Percentiles rank a stretch among this genome's conserved stretches.
Conservation (phyloP, 2,797 vertebrate species). For the Arctocebus calabarensis region DNA sequence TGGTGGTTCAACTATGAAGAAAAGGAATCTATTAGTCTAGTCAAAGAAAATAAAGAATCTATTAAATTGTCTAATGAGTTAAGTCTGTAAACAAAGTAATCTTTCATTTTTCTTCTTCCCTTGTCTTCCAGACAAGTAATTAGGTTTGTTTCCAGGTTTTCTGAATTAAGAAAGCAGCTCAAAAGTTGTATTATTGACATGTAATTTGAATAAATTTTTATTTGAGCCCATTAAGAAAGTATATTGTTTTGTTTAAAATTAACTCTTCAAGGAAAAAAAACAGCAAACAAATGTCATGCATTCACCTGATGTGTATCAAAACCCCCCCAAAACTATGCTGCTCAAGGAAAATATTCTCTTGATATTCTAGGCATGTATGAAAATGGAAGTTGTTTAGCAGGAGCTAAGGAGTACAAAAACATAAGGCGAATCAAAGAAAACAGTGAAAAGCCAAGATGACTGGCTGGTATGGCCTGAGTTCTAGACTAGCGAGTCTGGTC, state of each 20-base stretch:
- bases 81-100: background rate
- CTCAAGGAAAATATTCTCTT: background rate
- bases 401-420: background rate
- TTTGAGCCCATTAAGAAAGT: background rate
- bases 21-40: conserved; percentile 32
- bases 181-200: background rate
- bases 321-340: background rate
- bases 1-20: background rate
- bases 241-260: background rate
- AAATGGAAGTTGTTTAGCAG: background rate
- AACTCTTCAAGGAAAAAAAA: conserved; percentile 3
- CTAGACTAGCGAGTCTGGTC: background rate
- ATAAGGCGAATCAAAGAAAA: background rate
- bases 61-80: background rate
- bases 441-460: background rate
- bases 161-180: background rate
- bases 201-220: background rate
- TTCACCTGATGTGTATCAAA: background rate
- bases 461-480: background rate
- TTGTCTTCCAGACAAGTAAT: conserved; percentile 15
- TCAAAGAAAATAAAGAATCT: conserved; percentile 17
- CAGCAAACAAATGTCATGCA: background rate
- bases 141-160: conserved; percentile 24
- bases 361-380: background rate
- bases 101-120: conserved; percentile 15